Evolutionary conservation across 2,888 invertebrate genomes (phyloP).

Genomic region (Drosophila birchii): DNA sequence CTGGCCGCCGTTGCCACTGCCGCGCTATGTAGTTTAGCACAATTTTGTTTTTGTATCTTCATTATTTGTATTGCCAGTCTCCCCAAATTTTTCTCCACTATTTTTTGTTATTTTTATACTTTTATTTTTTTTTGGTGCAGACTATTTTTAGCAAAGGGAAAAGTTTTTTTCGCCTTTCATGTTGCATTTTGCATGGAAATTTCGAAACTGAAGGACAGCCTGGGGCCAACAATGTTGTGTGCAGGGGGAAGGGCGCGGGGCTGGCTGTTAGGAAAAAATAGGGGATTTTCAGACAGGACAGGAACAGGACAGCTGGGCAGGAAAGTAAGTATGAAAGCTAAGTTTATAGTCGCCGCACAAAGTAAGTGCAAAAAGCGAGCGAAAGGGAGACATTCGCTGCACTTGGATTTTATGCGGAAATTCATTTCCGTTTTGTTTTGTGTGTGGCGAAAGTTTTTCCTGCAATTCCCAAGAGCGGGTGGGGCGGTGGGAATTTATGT

Average conservation of each 20-base stretch:
- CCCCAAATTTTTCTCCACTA: conserved; percentile 12
- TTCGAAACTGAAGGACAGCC: conserved; percentile 42
- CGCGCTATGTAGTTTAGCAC: conserved; percentile 58
- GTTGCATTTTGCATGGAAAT: conserved; percentile 69
- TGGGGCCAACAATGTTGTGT: conserved; percentile 60
- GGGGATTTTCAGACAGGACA: conserved; percentile 35
- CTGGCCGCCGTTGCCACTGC: conserved; percentile 39
- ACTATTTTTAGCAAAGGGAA: conserved; percentile 57
- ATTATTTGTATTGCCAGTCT: conserved; percentile 68
- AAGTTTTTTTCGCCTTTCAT: conserved; percentile 65
- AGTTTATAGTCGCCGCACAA: conserved; percentile 67
- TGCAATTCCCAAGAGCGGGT: conserved; percentile 1
- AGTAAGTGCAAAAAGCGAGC: conserved; percentile 43
- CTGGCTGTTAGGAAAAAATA: neutral
- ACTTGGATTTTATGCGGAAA: conserved; percentile 70
- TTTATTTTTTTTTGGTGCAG: conserved; percentile 39
- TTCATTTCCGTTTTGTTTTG: conserved; percentile 73
- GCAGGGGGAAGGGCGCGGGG: neutral
- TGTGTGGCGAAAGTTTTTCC: conserved; percentile 54
- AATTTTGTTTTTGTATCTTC: conserved; percentile 67
- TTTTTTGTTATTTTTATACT: neutral
- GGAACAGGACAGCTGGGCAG: conserved; percentile 61
- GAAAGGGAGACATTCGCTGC: conserved; percentile 40
- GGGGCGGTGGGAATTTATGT: conserved; percentile 60
- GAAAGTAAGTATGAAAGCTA: conserved; percentile 66